These are phyloP conservation scores for Alces alces DNA, from an alignment of 2,113 vertebrate genomes.

Conservation along the genomic window DNA sequence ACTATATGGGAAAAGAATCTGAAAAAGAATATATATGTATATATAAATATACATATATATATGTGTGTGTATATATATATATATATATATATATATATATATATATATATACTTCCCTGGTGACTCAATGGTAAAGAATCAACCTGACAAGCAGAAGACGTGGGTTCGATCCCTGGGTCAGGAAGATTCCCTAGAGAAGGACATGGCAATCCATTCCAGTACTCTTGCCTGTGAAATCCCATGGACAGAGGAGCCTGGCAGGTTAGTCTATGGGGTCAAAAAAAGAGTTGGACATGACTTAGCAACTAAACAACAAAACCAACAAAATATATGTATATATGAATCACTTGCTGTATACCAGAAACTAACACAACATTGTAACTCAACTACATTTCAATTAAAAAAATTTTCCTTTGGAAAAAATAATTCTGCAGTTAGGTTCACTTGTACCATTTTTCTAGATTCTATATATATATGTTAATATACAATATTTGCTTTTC, in stretches of 20 bases:
- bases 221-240: neutral
- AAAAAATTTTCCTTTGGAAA: neutral
- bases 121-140: neutral
- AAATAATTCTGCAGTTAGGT: neutral
- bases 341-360: neutral
- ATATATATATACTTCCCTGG: neutral
- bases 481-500: neutral
- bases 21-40: too few species aligned
- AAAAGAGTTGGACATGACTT: neutral
- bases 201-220: neutral
- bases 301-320: neutral
- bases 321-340: neutral
- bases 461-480: neutral
- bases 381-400: neutral
- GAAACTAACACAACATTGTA: neutral
- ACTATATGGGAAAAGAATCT: neutral
- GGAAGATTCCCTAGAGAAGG: neutral
- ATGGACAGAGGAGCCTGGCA: neutral
- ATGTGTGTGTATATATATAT: too few species aligned
- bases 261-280: neutral
- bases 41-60: fast-evolving
- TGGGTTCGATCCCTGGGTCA: neutral
- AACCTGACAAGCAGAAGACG: neutral
- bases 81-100: fast-evolving
- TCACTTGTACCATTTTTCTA: neutral